Base-by-base conservation (phyloP, 2,888 invertebrate species). In the Melinopterus prodromus region DNA sequence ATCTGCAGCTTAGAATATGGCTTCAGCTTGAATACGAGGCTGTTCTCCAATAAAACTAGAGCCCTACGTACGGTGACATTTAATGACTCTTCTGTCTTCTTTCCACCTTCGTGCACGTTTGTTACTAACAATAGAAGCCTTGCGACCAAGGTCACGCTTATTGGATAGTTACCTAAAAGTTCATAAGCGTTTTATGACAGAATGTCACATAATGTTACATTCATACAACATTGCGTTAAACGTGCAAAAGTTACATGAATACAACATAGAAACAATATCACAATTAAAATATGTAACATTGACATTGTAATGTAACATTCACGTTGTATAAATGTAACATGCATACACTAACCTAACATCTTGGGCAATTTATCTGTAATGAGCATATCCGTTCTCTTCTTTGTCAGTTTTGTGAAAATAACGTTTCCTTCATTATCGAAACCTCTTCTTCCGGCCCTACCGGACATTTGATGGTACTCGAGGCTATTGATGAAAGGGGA, bases 391-490 rank as follows among this genome's bases (percentile, higher is more conserved):
- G 80, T 82, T 79, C 82, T 79, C n/a, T 81, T 81, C 71, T 82
- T 78, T 14, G 81, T 79, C 69, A 83, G 53, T 36, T 80, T 80
- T 69, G 81, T 78, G 74, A 83, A 83, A 35, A 83, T 80, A 1
- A 83, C 83, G 69, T 82, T 83, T 6, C 83, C 83, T 69, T 82
- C 76, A 6, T 71, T 82, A 71, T 83, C 83, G 16, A 81, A 83
- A 71, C 83, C 83, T 79, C 83, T 80, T 14, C 83, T 78, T 7
- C 83, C 83, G 77, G 83, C 83, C 71, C 83, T 80, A 6, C 83
- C 83, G 76, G 83, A 82, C 83, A 83, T 82, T 78, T 83, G 83
- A 76, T 84, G 84, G 74, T 80, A 85, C 70, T 84, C 83, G n/a
- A 84, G 78, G 36, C 82, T 80, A 75, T 84, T 85, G 38, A 85